phyloP scores from a whole-genome alignment of 2,113 vertebrate species.

The Rhegmatorhina hoffmannsi region DNA sequence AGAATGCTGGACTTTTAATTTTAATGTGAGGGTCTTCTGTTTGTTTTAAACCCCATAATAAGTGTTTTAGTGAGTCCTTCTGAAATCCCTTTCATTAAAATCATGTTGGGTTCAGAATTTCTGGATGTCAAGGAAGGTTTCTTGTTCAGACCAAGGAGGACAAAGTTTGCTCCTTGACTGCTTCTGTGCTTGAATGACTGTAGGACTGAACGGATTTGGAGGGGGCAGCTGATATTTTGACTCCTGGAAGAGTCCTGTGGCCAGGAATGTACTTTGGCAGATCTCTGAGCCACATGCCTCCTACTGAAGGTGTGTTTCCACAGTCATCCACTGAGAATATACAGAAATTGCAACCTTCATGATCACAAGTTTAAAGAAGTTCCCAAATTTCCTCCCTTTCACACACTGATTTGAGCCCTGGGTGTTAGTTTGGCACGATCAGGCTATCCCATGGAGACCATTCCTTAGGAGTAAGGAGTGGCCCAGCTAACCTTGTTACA shows the following conservation, averaged over 20 bases:
- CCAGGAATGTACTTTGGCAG: background rate
- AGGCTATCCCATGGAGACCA: background rate
- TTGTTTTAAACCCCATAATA: background rate
- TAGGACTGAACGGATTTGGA: background rate
- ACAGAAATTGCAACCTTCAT: background rate
- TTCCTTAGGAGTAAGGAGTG: background rate
- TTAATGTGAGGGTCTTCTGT: background rate
- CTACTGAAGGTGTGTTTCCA: background rate
- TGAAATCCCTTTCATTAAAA: background rate
- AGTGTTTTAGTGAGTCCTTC: background rate
- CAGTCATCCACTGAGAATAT: background rate
- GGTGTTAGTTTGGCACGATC: background rate
- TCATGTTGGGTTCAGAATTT: background rate
- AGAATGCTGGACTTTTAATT: background rate
- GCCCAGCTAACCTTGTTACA: background rate
- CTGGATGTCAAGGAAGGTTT: background rate
- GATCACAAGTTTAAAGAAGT: background rate
- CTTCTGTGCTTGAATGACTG: background rate
- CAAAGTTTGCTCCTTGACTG: background rate
- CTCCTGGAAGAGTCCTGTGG: background rate
- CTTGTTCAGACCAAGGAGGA: background rate
- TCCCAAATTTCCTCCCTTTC: background rate
- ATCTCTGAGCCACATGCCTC: background rate
- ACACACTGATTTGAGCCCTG: accelerated
- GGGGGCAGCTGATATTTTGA: background rate